phyloP scores from a whole-genome alignment of 2,797 vertebrate species.

The Alca torda region DNA sequence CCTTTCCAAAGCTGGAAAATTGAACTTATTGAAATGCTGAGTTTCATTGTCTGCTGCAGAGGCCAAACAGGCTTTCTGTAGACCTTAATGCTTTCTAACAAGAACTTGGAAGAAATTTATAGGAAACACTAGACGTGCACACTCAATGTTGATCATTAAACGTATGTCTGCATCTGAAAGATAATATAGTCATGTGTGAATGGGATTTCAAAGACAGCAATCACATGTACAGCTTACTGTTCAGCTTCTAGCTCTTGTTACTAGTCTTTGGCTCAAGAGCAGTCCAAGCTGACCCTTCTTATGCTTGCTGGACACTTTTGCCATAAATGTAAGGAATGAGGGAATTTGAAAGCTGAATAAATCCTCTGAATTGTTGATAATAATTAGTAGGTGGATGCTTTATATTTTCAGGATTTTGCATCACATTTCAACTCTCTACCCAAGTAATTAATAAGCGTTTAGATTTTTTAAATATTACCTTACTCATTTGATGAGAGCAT shows the following conservation, averaged over 20 bases:
- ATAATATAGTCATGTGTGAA: not conserved
- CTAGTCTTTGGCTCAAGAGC: not conserved
- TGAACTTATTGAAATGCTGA: not conserved
- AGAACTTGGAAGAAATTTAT: not conserved
- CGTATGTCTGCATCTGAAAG: not conserved
- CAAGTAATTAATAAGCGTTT: not conserved
- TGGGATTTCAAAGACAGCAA: not conserved
- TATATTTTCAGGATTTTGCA: slow-evolving; percentile 12
- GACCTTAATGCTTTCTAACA: not conserved
- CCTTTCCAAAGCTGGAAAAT: not conserved
- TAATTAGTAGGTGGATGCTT: slow-evolving; percentile 7
- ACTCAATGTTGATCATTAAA: not conserved
- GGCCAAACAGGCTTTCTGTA: not conserved
- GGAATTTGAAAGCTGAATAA: slow-evolving; percentile 27
- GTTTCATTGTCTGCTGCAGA: not conserved
- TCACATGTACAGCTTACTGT: not conserved
- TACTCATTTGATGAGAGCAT: not conserved
- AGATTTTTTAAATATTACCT: not conserved
- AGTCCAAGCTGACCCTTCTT: not conserved
- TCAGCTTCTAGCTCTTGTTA: not conserved
- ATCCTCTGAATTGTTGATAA: not conserved
- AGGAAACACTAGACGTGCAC: not conserved
- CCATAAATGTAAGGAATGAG: not conserved
- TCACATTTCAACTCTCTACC: not conserved
- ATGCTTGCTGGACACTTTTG: not conserved